Conservation (phyloP, 1,140 invertebrate species). For the Zaprionus lachaisei region DNA sequence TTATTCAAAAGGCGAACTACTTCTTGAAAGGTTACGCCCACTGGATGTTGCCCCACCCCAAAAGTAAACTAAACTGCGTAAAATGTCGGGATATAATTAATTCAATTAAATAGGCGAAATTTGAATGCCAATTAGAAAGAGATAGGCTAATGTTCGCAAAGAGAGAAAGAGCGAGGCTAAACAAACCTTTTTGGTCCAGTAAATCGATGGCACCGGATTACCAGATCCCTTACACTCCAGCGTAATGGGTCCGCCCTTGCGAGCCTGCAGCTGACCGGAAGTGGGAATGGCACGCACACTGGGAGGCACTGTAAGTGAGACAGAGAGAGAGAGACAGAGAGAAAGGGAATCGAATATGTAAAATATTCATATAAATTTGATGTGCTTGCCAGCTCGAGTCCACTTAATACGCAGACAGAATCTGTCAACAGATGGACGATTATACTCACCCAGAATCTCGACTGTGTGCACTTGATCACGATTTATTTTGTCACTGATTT, state of each 20-base stretch:
- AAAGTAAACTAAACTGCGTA: slow-evolving; percentile 29
- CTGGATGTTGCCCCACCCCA: background rate
- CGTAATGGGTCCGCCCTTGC: slow-evolving; percentile 88
- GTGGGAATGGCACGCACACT: slow-evolving; percentile 87
- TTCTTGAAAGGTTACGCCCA: slow-evolving; percentile 21
- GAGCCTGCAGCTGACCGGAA: slow-evolving; percentile 87
- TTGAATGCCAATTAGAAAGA: slow-evolving; percentile 32
- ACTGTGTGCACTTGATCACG: slow-evolving; percentile 86
- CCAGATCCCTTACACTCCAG: slow-evolving; percentile 89
- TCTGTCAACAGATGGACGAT: slow-evolving; percentile 25
- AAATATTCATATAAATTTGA: background rate
- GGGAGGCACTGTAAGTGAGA: slow-evolving; percentile 85
- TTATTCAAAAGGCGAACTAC: slow-evolving; percentile 56
- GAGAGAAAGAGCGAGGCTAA: slow-evolving; percentile 40
- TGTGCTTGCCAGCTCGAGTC: background rate
- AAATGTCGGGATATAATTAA: slow-evolving; percentile 56
- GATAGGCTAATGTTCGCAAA: background rate
- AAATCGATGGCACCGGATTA: slow-evolving; percentile 89
- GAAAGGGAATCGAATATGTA: background rate
- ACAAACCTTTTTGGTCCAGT: slow-evolving; percentile 88
- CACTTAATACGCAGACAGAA: slow-evolving; percentile 33
- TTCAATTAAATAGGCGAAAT: slow-evolving; percentile 68
- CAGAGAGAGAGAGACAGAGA: background rate
- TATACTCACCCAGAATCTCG: slow-evolving; percentile 83
- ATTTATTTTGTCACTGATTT: slow-evolving; percentile 88